phyloP scores from a whole-genome alignment of 1,140 invertebrate genomes.

The Trypoxylus dichotomus region DNA sequence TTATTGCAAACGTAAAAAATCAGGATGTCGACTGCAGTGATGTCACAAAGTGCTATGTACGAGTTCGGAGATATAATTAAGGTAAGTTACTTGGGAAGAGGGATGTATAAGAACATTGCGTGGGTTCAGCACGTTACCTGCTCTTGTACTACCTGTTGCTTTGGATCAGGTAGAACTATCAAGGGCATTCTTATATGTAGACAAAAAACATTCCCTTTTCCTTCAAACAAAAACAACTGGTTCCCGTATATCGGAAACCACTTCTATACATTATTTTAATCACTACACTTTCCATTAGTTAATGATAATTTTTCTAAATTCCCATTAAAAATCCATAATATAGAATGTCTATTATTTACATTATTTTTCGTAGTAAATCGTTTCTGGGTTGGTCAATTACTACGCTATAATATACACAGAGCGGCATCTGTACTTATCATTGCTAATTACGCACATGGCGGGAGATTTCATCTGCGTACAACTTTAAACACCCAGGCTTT shows the following conservation, averaged over 20 bases:
- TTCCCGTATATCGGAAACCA: too few relatives aligned
- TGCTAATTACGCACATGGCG: background rate
- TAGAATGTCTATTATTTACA: background rate
- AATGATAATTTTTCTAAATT: too few relatives aligned
- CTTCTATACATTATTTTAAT: too few relatives aligned
- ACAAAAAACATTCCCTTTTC: background rate
- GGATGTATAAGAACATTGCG: background rate
- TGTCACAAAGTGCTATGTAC: slow-evolving; percentile 51
- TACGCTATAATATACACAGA: background rate
- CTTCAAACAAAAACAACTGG: background rate
- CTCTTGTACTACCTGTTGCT: slow-evolving; percentile 10
- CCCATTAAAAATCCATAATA: background rate
- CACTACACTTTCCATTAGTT: too few relatives aligned
- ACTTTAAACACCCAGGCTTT: background rate
- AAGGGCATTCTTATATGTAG: background rate
- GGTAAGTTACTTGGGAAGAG: slow-evolving; percentile 39
- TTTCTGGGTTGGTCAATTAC: background rate
- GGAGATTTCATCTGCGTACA: background rate
- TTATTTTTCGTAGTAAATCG: background rate
- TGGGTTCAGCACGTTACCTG: slow-evolving; percentile 25
- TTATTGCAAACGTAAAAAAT: slow-evolving; percentile 29
- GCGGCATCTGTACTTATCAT: background rate
- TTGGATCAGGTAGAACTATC: slow-evolving; percentile 4
- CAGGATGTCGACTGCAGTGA: slow-evolving; percentile 52
- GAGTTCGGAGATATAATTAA: slow-evolving; percentile 52